Evolutionary conservation across 2,888 invertebrate genomes (phyloP), one percentile per base, ranked within the genome.

Genomic region (Aplocera efformata): DNA sequence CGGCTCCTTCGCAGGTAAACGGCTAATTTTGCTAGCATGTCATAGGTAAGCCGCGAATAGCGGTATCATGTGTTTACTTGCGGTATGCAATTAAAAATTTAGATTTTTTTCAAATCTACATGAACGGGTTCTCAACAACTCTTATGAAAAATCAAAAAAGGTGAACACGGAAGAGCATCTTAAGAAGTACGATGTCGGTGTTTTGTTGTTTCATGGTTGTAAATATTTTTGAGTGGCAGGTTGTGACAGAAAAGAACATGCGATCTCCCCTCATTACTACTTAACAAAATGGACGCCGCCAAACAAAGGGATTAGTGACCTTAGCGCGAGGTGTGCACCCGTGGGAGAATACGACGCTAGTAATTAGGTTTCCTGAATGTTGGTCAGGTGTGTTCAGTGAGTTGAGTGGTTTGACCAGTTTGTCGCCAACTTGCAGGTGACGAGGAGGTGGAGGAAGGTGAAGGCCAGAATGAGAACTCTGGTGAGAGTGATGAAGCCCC

Each of bases 1-100:
- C 70, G 96, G 95, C 78, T 93, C 92, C 79, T 94, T 92, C 76
- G 94, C 94, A 90, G 95, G 96, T 95, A 90, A 94, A 93, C 85
- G 70, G 67, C 72, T 61, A 74, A 75, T 83, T 82, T 79, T 71
- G 72, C 79, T 84, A 88, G 86, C 80, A 84, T 88, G 86, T 88
- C 86, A 85, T 88, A 88, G 88, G 83, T 83, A 88, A 89, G 83
- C 86, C 85, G 86, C 84, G 88, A 83, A 86, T 88, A 89, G 88
- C 88, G 88, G 88, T 88, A 88, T 88, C 88, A 85, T 88, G 88
- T 89, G 89, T 89, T 89, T 89, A 89, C 89, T 83, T 89, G 88
- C 86, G 88, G 88, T 80, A 64, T 73, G 86, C 86, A 89, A 88
- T 88, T 88, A 88, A 86, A 86, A 84, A 79, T 79, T 79, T 73